Evolutionary conservation across 2,113 vertebrate species (phyloP).

Genomic region (Tragelaphus strepsiceros): DNA sequence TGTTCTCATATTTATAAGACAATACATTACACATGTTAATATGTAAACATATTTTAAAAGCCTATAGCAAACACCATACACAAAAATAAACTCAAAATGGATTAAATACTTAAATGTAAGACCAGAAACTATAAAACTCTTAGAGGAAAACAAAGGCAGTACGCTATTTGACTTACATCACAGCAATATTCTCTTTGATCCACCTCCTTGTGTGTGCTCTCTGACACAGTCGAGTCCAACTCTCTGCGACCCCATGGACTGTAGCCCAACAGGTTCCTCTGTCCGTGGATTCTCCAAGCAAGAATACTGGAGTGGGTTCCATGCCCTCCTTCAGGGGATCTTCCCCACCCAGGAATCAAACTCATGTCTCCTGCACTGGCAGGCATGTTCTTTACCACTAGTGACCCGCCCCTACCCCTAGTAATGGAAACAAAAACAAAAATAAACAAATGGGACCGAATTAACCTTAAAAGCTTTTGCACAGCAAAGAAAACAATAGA

Average conservation of each 20-base stretch:
- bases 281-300: not conserved
- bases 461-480: not conserved
- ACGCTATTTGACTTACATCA: not conserved
- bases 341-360: not conserved
- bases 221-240: not conserved
- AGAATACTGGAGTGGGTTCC: not conserved
- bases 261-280: not conserved
- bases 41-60: not conserved
- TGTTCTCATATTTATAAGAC: not conserved
- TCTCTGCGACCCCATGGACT: not conserved
- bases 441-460: not conserved
- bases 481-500: not conserved
- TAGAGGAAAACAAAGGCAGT: not conserved
- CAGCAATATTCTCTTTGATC: not conserved
- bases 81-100: not conserved
- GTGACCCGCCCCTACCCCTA: rapidly evolving
- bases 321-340: not conserved
- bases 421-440: not conserved
- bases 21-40: not conserved
- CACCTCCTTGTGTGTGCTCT: not conserved
- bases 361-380: not conserved
- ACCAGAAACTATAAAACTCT: not conserved
- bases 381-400: not conserved
- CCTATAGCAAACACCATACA: not conserved
- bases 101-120: not conserved